Conservation (phyloP, 2,113 vertebrate species). For the Prinia subflava region DNA sequence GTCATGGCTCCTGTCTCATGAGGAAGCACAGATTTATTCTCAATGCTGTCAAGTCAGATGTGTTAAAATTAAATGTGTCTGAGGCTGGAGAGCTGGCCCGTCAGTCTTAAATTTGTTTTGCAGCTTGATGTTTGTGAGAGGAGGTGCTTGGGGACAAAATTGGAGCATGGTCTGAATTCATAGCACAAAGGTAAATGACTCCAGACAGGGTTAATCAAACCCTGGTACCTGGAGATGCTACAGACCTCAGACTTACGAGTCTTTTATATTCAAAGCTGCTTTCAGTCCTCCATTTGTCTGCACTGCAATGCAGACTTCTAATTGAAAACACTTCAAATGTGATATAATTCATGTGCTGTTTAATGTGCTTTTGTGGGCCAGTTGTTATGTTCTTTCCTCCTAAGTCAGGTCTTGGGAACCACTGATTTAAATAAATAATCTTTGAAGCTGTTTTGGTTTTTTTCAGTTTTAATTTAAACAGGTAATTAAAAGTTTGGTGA, state of each 20-base stretch:
- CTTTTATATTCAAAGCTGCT: not conserved
- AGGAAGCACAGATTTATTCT: not conserved
- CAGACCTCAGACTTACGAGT: not conserved
- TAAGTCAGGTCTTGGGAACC: not conserved
- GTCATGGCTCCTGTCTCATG: not conserved
- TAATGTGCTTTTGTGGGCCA: not conserved
- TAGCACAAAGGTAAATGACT: not conserved
- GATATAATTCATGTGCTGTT: not conserved
- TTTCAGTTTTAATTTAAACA: not conserved
- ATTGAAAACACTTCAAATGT: slow-evolving; percentile 20
- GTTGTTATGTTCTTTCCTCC: not conserved
- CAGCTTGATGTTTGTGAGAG: not conserved
- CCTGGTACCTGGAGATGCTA: not conserved
- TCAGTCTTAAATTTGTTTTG: not conserved
- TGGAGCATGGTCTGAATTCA: not conserved
- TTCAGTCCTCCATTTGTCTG: not conserved
- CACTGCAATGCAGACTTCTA: not conserved
- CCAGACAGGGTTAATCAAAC: not conserved
- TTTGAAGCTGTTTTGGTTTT: not conserved
- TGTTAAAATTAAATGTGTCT: not conserved
- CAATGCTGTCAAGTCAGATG: not conserved
- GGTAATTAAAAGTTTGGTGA: not conserved
- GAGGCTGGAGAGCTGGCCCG: not conserved
- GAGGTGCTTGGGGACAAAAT: not conserved
- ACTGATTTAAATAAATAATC: not conserved